Evolutionary conservation across 2,888 invertebrate species (phyloP).

Genomic region (Chirona hameri): DNA sequence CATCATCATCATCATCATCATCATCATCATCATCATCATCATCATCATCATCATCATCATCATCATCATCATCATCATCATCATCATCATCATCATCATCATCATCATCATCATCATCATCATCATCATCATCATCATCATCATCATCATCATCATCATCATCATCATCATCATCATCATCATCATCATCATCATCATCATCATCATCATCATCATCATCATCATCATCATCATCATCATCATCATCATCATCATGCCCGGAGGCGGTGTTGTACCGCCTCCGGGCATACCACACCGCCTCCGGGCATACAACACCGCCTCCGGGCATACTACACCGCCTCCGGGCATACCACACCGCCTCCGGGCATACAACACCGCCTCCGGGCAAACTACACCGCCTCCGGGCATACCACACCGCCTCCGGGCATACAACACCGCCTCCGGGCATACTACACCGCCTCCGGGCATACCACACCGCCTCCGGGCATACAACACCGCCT

Average conservation of each 20-base stretch:
- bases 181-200: not conserved
- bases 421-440: too few species aligned
- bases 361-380: too few species aligned
- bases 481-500: too few species aligned
- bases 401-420: too few species aligned
- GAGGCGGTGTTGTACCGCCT: not conserved
- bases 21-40: not conserved
- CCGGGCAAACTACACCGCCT: too few species aligned
- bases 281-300: too few species aligned
- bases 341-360: too few species aligned
- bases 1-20: not conserved
- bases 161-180: conserved; percentile 6
- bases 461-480: too few species aligned
- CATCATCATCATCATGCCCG: not conserved
- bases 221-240: not conserved
- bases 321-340: too few species aligned
- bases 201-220: not conserved
- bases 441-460: too few species aligned
- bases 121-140: conserved; percentile 30
- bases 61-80: not conserved
- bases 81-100: conserved; percentile 2
- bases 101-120: conserved; percentile 1
- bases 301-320: too few species aligned
- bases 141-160: conserved; percentile 9
- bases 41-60: not conserved